These are phyloP conservation scores for Hydrocynus forskahlii DNA, from an alignment of 2,797 vertebrate genomes.

Conservation along the genomic window DNA sequence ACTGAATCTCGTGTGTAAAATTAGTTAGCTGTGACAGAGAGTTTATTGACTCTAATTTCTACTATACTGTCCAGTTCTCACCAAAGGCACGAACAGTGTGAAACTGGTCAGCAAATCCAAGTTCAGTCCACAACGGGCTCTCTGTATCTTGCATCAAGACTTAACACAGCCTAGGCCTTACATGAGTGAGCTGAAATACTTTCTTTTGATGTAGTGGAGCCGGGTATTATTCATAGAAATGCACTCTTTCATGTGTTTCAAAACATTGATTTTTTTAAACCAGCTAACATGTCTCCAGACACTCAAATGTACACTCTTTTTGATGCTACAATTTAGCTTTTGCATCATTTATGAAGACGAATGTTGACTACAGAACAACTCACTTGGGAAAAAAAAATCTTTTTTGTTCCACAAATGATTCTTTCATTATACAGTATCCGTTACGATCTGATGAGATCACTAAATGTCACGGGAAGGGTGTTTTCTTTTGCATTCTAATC, in stretches of 20 bases:
- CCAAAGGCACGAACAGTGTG: not conserved
- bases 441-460: not conserved
- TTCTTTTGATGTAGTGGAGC: not conserved
- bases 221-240: not conserved
- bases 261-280: not conserved
- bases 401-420: not conserved
- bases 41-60: slow-evolving; percentile 55
- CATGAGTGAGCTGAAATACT: not conserved
- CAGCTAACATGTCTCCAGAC: not conserved
- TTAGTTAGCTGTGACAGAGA: slow-evolving; percentile 55
- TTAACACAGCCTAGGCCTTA: not conserved
- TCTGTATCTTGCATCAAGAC: slow-evolving; percentile 15
- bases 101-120: slow-evolving; percentile 16
- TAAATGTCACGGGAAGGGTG: not conserved
- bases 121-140: not conserved
- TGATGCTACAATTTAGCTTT: not conserved
- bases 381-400: not conserved
- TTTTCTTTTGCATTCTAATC: slow-evolving; percentile 15
- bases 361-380: not conserved
- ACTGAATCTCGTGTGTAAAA: slow-evolving; percentile 14
- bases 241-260: slow-evolving; percentile 2
- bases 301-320: not conserved
- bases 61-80: slow-evolving; percentile 53
- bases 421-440: not conserved
- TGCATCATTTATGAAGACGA: not conserved